Base-by-base conservation (phyloP, 2,888 invertebrate genomes). In the Leucophenga montana region DNA sequence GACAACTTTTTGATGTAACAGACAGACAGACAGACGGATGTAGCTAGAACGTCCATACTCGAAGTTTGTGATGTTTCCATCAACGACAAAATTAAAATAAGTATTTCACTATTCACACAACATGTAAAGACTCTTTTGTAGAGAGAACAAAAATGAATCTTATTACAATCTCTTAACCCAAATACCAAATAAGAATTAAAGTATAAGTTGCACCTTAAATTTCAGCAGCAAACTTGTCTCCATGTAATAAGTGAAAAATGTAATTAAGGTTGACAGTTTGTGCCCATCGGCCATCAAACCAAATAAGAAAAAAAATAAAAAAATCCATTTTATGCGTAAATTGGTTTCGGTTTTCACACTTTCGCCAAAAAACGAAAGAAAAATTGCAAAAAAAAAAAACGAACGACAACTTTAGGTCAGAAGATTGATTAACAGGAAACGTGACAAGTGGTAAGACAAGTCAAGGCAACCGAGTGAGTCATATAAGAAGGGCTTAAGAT, bases 371-470 rank as follows among this genome's bases (percentile, higher is more conserved):
- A 59, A 11, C 57, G 44, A 73, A 61, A 74, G 68, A 75, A 66
- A 70, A 73, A 59, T 33, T 67, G 66, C 59, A 48, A 33, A 16
- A 74, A 69, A 66, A 64, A 64, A 46, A 22, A 22, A 64, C 48
- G 22, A 44, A 48, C 31, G 48, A 22, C 27, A 59, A 27, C 66
- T 62, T 70, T 70, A 71, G 76, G 72, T 72, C 73, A 68, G 20
- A 77, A 77, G 81, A 83, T 80, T 80, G 79, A 77, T 80, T 71
- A 66, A 69, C 74, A 67, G 66, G 68, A 59, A 70, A 75, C 68
- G 68, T 68, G 71, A 62, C 57, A 44, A 62, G 68, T 68, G 71
- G 62, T 54, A 44, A 62, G 71, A 39, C 69, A 65, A 66, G 64
- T 27, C 16, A 66, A 50, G 59, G 22, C 50, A 67, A 46, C 57